Evolutionary conservation across 2,797 vertebrate genomes (phyloP).

Genomic region (Intellagama lesueurii): DNA sequence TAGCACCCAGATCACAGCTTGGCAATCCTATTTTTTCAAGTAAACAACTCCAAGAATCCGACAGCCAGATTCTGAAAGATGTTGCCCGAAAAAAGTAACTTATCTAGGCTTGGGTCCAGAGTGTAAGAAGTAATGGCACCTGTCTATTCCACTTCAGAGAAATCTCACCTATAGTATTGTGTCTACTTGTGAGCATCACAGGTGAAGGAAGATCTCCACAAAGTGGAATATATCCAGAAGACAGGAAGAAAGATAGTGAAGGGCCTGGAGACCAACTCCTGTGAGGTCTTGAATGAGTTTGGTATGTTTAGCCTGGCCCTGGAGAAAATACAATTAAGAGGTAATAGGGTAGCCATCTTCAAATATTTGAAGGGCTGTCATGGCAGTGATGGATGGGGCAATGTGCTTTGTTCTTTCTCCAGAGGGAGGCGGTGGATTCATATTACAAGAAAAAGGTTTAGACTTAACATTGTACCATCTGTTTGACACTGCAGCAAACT

Average conservation of each 20-base stretch:
- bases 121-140: neutral
- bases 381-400: neutral
- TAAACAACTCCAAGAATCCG: too few species aligned
- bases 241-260: neutral
- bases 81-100: too few species aligned
- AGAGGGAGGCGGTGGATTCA: neutral
- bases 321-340: neutral
- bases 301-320: neutral
- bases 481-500: neutral
- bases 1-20: neutral
- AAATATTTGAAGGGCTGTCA: constrained; percentile 16
- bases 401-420: neutral
- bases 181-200: neutral
- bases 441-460: constrained; percentile 14
- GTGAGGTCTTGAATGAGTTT: neutral
- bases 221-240: neutral
- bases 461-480: neutral
- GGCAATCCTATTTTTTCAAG: too few species aligned
- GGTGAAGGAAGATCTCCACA: neutral
- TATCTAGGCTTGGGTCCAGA: neutral
- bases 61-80: too few species aligned
- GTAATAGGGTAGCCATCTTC: neutral
- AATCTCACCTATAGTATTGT: neutral
- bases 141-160: neutral
- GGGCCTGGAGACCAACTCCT: neutral